Evolutionary conservation across 2,888 invertebrate species (phyloP).

Genomic region (Netelia virgata): DNA sequence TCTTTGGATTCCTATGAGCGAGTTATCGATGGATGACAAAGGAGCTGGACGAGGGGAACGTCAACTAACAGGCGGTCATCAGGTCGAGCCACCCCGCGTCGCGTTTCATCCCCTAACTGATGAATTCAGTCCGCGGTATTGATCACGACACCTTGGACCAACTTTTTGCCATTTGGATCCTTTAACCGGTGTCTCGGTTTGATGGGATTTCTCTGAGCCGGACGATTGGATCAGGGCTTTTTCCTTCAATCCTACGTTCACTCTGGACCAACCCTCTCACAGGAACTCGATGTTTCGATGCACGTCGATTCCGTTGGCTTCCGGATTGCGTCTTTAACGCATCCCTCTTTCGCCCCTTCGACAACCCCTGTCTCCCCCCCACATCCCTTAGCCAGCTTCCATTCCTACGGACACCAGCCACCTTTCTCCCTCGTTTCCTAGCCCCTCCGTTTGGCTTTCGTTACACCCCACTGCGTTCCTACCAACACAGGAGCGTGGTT

Average conservation of each 20-base stretch:
- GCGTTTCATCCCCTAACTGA: neutral
- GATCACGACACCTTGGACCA: neutral
- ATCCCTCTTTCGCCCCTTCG: constrained; percentile 37
- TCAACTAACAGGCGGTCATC: neutral
- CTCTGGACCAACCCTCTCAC: constrained; percentile 3
- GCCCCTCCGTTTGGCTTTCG: constrained; percentile 10
- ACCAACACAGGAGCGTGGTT: neutral
- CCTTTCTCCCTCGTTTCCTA: constrained; percentile 38
- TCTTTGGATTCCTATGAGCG: no score
- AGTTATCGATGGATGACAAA: no score
- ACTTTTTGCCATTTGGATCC: neutral
- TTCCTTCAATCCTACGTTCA: constrained; percentile 12
- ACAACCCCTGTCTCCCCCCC: neutral
- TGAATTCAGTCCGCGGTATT: neutral
- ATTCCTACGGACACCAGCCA: constrained; percentile 32
- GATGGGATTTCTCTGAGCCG: neutral
- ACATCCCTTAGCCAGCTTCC: constrained; percentile 13
- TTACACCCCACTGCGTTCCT: constrained; percentile 10
- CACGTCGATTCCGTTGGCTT: constrained; percentile 24
- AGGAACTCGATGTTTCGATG: constrained; percentile 19
- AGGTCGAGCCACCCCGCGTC: neutral
- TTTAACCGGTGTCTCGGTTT: neutral
- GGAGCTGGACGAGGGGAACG: neutral
- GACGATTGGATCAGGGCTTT: constrained; percentile 12
- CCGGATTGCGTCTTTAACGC: constrained; percentile 26